Evolutionary conservation across 2,797 vertebrate species (phyloP).

Genomic region (Numenius phaeopus): DNA sequence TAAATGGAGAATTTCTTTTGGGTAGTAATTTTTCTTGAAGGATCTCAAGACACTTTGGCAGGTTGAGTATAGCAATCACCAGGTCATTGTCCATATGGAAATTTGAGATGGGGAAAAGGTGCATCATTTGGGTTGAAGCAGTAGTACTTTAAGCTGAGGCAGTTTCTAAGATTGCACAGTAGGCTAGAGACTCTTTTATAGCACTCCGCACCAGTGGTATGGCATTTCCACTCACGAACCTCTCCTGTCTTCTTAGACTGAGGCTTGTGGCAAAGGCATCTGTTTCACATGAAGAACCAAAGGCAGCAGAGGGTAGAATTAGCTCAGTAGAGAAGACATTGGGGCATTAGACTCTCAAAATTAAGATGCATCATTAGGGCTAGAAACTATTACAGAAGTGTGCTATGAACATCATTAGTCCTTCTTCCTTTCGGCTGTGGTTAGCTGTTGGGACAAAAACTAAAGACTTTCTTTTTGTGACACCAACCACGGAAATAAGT

Average conservation of each 20-base stretch:
- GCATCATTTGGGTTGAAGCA: background rate
- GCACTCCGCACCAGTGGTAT: background rate
- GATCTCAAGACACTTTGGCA: background rate
- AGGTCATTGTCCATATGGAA: background rate
- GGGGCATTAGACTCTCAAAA: background rate
- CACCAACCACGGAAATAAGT: background rate
- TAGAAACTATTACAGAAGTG: background rate
- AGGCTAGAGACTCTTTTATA: background rate
- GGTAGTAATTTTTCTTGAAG: background rate
- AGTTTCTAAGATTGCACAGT: background rate
- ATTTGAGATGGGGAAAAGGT: background rate
- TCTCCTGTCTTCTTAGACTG: background rate
- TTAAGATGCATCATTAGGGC: background rate
- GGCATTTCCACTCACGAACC: background rate
- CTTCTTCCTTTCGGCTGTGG: background rate
- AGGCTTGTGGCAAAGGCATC: background rate
- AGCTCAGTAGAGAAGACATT: background rate
- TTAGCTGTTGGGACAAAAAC: background rate
- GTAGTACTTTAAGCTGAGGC: background rate
- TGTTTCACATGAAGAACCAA: background rate
- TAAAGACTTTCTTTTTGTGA: background rate
- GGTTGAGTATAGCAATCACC: background rate
- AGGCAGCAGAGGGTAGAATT: background rate
- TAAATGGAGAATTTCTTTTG: background rate
- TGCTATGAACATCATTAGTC: background rate